phyloP scores from a whole-genome alignment of 2,888 invertebrate genomes.

The Lithophane leautieri region DNA sequence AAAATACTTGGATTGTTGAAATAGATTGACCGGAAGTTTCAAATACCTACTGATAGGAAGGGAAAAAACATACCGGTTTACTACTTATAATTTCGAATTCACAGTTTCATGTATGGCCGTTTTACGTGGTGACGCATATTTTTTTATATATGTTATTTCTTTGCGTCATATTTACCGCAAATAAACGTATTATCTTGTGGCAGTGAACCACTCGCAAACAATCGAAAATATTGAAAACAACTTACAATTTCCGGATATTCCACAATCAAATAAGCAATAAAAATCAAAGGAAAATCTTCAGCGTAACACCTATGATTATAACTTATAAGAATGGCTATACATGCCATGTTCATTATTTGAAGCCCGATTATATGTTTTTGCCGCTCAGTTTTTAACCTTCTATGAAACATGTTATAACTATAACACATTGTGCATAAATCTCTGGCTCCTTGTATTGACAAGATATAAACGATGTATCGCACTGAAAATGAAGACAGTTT shows the following conservation, averaged over 20 bases:
- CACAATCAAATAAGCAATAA: conserved; percentile 72
- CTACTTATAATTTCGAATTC: too few relatives aligned
- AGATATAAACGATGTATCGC: conserved; percentile 45
- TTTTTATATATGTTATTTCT: too few relatives aligned
- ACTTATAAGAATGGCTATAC: conserved; percentile 64
- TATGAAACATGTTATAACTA: conserved; percentile 57
- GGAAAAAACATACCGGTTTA: neutral
- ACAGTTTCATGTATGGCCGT: neutral
- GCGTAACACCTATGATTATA: conserved; percentile 65
- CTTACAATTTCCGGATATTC: conserved; percentile 79
- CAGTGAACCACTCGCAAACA: neutral
- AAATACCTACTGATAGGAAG: neutral
- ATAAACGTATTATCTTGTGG: too few relatives aligned
- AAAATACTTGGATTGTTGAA: neutral
- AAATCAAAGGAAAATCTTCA: conserved; percentile 75
- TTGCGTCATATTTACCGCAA: too few relatives aligned
- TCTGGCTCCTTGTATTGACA: conserved; percentile 41
- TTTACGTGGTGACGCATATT: too few relatives aligned
- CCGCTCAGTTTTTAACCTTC: conserved; percentile 32
- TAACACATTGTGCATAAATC: conserved; percentile 55
- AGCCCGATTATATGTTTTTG: conserved; percentile 56
- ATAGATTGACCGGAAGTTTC: conserved; percentile 3
- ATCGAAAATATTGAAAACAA: conserved; percentile 17
- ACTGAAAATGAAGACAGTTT: conserved; percentile 44
- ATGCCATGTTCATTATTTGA: conserved; percentile 60